Evolutionary conservation across 2,113 vertebrate genomes (phyloP).

Genomic region (Gambusia holbrooki): DNA sequence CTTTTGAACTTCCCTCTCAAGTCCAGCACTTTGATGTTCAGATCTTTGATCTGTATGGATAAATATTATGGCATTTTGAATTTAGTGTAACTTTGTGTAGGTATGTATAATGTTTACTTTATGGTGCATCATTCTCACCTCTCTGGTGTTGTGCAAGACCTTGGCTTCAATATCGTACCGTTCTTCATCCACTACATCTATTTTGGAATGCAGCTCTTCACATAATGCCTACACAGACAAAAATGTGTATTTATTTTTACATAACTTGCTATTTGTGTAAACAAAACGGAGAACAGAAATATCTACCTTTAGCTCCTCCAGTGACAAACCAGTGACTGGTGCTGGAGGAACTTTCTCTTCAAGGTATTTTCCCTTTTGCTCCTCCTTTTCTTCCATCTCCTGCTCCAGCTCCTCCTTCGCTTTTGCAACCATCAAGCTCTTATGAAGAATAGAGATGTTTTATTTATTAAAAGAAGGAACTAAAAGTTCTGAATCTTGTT

Average conservation of each 20-base stretch:
- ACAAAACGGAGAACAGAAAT: not conserved
- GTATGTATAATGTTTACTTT: not conserved
- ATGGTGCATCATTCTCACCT: slow-evolving; percentile 18
- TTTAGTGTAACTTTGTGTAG: not conserved
- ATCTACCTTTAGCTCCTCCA: slow-evolving; percentile 86
- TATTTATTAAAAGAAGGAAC: too few relatives aligned
- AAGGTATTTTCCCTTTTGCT: slow-evolving; percentile 88
- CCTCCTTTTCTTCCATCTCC: slow-evolving; percentile 86
- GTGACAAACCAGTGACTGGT: slow-evolving; percentile 80
- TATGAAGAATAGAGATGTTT: not conserved
- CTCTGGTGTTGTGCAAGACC: slow-evolving; percentile 87
- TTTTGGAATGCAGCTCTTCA: slow-evolving; percentile 87
- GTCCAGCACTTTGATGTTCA: slow-evolving; percentile 95
- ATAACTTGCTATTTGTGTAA: not conserved
- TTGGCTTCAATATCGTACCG: slow-evolving; percentile 94
- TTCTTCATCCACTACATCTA: slow-evolving; percentile 93
- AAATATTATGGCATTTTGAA: too few relatives aligned
- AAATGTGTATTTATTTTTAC: not conserved
- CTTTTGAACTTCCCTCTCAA: slow-evolving; percentile 96
- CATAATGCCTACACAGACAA: slow-evolving; percentile 48
- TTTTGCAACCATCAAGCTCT: slow-evolving; percentile 96
- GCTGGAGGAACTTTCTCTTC: slow-evolving; percentile 82
- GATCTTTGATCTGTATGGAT: slow-evolving; percentile 87
- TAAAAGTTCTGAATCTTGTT: not conserved
- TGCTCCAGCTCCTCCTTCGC: slow-evolving; percentile 94